Base-by-base conservation (phyloP, 2,797 vertebrate genomes). In the Falco biarmicus region DNA sequence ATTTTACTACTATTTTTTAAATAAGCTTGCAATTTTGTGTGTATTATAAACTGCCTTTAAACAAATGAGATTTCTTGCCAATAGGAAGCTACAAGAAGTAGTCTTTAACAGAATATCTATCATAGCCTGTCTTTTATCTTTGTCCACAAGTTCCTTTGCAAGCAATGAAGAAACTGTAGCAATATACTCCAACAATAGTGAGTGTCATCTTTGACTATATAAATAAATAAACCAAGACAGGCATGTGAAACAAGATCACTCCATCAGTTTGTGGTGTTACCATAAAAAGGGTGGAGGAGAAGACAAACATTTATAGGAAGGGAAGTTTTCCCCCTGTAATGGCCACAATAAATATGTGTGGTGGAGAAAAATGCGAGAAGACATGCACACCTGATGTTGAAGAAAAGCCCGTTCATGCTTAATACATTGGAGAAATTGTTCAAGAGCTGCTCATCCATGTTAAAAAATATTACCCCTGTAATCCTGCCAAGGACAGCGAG, bases 401-500 rank as follows among this genome's bases (percentile, higher is more conserved):
- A 96, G 78, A 95, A 98, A 97, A 96, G 48, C 93, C 93, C 34
- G 76, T 96, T 96, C 96, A 93, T 95, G 86, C 90, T 96, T 97
- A 97, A 96, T 96, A 97, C 94, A 91, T 96, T 89, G 95, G 85
- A 96, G 88, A 96, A 96, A 96, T 95, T 97, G 90, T 94, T 96
- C 93, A 97, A 97, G 94, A 96, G 83, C 93, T 97, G 93, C 93
- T 98, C 97, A 97, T 96, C 97, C 96, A 94, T 97, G 96, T 94
- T 97, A 97, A 97, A 97, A 98, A 97, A 96, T 97, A 97, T 96
- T 97, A 86, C 79, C 75, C 81, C 93, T 92, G 93, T 97, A 96
- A 94, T 83, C 70, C 89, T 96, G 97, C 97, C 96, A 97, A 98
- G 98, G 97, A 97, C 97, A 95, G 82, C 59, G 89, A 97, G 97